Percentiles rank a stretch among this genome's conserved stretches.
phyloP scores from a whole-genome alignment of 2,888 invertebrate species.

The Aelia acuminata region DNA sequence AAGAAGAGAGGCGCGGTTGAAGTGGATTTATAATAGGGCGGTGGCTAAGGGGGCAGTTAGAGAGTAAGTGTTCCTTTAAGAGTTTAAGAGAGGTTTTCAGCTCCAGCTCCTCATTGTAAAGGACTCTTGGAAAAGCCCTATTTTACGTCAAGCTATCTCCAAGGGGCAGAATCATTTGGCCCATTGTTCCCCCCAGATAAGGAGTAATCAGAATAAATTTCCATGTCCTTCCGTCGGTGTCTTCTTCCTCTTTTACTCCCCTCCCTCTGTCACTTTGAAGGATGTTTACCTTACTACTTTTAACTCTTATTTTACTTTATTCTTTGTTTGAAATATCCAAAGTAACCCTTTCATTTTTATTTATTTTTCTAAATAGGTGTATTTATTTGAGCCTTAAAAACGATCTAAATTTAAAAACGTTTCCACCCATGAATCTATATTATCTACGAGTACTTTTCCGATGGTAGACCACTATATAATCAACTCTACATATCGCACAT shows the following conservation, averaged over 20 bases:
- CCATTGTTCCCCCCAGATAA: constrained; percentile 56
- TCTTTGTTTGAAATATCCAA: not conserved
- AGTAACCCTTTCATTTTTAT: not conserved
- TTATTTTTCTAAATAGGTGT: not conserved
- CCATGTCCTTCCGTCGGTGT: constrained; percentile 52
- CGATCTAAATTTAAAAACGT: no score
- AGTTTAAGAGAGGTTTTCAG: constrained; percentile 48
- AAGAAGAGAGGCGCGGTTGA: not conserved
- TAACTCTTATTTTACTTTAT: not conserved
- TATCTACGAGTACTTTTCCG: no score
- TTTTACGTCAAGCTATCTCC: constrained; percentile 57
- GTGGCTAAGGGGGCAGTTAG: constrained; percentile 40
- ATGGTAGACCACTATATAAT: no score
- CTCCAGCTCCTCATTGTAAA: not conserved
- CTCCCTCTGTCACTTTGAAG: constrained; percentile 43
- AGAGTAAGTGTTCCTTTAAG: constrained; percentile 42
- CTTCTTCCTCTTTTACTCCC: constrained; percentile 52
- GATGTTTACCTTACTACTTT: constrained; percentile 27
- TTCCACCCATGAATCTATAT: no score
- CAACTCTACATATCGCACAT: no score
- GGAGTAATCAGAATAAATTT: constrained; percentile 60
- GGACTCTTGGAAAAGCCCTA: constrained; percentile 53
- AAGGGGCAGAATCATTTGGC: constrained; percentile 53
- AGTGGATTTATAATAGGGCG: constrained; percentile 12
- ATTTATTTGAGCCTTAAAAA: no score